phyloP scores from a whole-genome alignment of 1,140 invertebrate genomes.

The Drosophila ananassae region DNA sequence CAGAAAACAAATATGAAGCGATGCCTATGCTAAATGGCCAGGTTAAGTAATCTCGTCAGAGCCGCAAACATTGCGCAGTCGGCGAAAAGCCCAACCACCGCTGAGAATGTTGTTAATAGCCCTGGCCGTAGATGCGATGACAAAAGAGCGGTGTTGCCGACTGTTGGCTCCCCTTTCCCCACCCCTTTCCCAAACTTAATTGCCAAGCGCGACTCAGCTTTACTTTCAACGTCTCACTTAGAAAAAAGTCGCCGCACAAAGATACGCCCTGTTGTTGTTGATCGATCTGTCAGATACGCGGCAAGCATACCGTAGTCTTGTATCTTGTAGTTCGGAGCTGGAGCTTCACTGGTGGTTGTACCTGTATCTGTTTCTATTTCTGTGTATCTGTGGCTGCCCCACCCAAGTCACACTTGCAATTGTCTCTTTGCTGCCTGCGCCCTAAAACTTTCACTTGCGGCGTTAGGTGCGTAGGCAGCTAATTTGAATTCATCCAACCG shows the following conservation, averaged over 20 bases:
- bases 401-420: slow-evolving; percentile 49
- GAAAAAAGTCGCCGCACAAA: slow-evolving; percentile 50
- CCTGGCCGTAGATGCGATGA: slow-evolving; percentile 52
- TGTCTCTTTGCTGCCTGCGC: slow-evolving; percentile 58
- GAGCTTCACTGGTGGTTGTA: slow-evolving; percentile 17
- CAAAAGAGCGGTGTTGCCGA: slow-evolving; percentile 26
- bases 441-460: slow-evolving; percentile 76
- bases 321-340: slow-evolving; percentile 31
- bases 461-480: slow-evolving; percentile 44
- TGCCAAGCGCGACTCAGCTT: slow-evolving; percentile 52
- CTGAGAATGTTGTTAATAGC: slow-evolving; percentile 77
- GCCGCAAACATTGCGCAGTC: slow-evolving; percentile 79
- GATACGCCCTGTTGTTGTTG: slow-evolving; percentile 64
- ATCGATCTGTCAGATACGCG: slow-evolving; percentile 77
- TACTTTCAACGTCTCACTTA: slow-evolving; percentile 61
- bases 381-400: background rate
- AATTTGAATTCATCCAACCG: slow-evolving; percentile 27
- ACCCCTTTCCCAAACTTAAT: slow-evolving; percentile 41
- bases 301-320: slow-evolving; percentile 45
- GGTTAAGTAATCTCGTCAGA: slow-evolving; percentile 83
- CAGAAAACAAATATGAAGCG: slow-evolving; percentile 65
- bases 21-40: slow-evolving; percentile 77
- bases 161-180: slow-evolving; percentile 11
- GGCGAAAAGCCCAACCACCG: slow-evolving; percentile 11
- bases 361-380: background rate